Evolutionary conservation across 2,113 vertebrate species (phyloP).

Genomic region (Petrocephalus zakoni): DNA sequence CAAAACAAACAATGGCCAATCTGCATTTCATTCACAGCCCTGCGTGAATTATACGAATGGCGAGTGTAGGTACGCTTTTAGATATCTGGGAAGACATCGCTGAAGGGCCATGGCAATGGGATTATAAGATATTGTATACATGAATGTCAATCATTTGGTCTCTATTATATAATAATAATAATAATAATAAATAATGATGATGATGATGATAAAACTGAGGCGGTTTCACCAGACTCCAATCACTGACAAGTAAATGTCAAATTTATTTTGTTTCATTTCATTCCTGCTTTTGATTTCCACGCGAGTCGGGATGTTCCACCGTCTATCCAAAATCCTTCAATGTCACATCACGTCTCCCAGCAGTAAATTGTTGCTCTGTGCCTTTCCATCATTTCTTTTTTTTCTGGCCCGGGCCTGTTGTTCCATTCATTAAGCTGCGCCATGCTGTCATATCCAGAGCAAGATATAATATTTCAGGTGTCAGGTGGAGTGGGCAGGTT

Average conservation of each 20-base stretch:
- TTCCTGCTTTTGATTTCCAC: neutral
- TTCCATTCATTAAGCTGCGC: conserved; percentile 22
- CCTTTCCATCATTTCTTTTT: neutral
- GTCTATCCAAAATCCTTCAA: conserved; percentile 6
- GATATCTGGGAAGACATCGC: neutral
- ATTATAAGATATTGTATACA: neutral
- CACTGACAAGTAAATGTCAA: neutral
- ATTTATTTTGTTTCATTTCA: neutral
- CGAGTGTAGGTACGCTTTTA: neutral
- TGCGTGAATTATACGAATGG: conserved; percentile 26
- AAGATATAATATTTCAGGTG: conserved; percentile 29
- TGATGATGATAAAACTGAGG: neutral
- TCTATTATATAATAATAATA: neutral
- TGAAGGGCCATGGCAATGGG: neutral
- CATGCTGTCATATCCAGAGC: conserved; percentile 22
- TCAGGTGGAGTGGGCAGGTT: conserved; percentile 16
- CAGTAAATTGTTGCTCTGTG: conserved; percentile 10
- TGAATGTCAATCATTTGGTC: neutral
- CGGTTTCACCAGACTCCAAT: neutral
- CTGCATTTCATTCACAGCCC: conserved; percentile 21
- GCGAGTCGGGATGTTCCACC: neutral
- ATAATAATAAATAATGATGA: neutral
- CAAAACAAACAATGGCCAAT: conserved; percentile 37
- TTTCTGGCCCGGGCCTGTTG: neutral
- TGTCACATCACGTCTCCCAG: neutral